Conservation (phyloP, 2,888 invertebrate species). For the Euspilapteryx auroguttella region DNA sequence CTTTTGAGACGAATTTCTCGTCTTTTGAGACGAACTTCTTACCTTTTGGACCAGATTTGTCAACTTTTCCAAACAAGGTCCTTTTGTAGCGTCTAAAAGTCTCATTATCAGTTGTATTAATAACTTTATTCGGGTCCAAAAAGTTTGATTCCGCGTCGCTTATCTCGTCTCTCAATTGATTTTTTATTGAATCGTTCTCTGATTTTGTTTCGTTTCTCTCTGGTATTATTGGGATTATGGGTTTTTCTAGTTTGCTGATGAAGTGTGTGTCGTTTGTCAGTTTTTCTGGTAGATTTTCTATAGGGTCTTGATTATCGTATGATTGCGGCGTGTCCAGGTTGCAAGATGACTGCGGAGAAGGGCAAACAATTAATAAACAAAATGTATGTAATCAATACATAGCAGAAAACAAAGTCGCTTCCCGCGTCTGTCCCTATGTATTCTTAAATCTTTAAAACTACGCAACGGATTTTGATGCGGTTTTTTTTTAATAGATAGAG, state of each 20-base stretch:
- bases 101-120: constrained; percentile 18
- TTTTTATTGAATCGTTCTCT: constrained; percentile 27
- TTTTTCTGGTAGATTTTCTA: constrained; percentile 36
- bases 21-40: no score
- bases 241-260: constrained; percentile 23
- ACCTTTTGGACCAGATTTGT: no score
- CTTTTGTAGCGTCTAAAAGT: constrained; percentile 8
- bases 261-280: constrained; percentile 31
- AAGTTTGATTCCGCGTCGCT: constrained; percentile 26
- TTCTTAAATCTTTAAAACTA: no score
- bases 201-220: constrained; percentile 30
- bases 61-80: no score
- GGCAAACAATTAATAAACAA: neutral
- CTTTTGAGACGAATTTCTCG: no score
- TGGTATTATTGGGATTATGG: constrained; percentile 23
- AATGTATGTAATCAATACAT: no score
- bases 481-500: no score
- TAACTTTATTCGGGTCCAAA: constrained; percentile 16
- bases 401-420: no score
- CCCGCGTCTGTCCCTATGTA: no score
- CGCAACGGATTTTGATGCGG: no score
- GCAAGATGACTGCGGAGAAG: constrained; percentile 26
- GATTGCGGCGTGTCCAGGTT: constrained; percentile 39
- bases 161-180: constrained; percentile 24
- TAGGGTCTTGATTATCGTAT: constrained; percentile 37